Conservation (phyloP, 2,797 vertebrate species). For the Sebastiscus tertius region DNA sequence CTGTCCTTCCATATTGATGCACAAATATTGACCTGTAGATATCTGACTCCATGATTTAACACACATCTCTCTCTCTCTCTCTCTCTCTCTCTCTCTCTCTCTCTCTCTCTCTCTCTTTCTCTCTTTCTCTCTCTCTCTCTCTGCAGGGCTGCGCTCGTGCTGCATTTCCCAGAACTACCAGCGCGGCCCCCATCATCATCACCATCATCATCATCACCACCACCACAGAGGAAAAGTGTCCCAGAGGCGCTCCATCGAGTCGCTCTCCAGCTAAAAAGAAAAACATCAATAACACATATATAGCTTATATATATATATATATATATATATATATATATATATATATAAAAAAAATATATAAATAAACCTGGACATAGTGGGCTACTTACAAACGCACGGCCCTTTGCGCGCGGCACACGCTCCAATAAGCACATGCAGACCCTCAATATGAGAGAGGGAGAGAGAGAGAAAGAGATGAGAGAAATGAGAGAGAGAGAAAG, state of each 20-base stretch:
- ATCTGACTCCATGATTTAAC: slow-evolving; percentile 40
- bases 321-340: too few relatives aligned
- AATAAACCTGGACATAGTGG: slow-evolving; percentile 57
- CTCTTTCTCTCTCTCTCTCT: slow-evolving; percentile 36
- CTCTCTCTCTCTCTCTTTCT: slow-evolving; percentile 23
- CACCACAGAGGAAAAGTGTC: slow-evolving; percentile 55
- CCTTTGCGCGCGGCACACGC: slow-evolving; percentile 57
- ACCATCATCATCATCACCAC: slow-evolving; percentile 44
- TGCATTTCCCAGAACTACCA: slow-evolving; percentile 68
- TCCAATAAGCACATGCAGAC: slow-evolving; percentile 75
- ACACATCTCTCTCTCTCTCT: slow-evolving; percentile 13
- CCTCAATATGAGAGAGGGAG: slow-evolving; percentile 41
- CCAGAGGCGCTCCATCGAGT: slow-evolving; percentile 52
- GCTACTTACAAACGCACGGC: slow-evolving; percentile 54
- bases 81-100: slow-evolving; percentile 15
- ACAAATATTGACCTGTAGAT: slow-evolving; percentile 59
- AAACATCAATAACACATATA: slow-evolving; percentile 37
- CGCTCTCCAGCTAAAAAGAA: slow-evolving; percentile 24
- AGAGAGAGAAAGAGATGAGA: background rate
- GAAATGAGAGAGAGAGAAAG: too few relatives aligned
- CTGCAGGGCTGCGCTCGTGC: slow-evolving; percentile 70
- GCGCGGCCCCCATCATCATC: slow-evolving; percentile 44
- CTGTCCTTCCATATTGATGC: background rate
- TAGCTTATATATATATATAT: too few relatives aligned
- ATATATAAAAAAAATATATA: background rate